Evolutionary conservation across 1,140 invertebrate genomes (phyloP).

Genomic region (Brachionus sp.): DNA sequence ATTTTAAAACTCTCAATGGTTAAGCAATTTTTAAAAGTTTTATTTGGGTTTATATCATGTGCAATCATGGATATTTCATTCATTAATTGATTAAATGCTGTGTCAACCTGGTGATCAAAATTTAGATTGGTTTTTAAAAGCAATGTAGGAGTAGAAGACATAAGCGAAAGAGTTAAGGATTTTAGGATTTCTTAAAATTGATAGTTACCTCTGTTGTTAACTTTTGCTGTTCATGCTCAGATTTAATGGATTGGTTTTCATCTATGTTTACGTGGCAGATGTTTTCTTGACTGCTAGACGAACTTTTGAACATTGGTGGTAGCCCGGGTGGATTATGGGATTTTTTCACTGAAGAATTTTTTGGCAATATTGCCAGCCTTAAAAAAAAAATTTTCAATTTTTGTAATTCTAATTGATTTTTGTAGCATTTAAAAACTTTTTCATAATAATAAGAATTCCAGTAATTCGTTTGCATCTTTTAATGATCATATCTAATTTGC

Average conservation of each 20-base stretch:
- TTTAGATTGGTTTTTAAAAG: background rate
- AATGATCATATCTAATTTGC: slow-evolving; percentile 80
- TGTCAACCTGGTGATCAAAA: slow-evolving; percentile 14
- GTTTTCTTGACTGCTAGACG: slow-evolving; percentile 19
- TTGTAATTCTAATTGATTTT: background rate
- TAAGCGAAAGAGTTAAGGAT: background rate
- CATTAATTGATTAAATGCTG: slow-evolving; percentile 37
- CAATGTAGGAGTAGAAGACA: background rate
- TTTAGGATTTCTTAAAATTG: background rate
- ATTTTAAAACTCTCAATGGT: slow-evolving; percentile 26
- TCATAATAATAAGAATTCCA: slow-evolving; percentile 87
- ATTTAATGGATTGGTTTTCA: slow-evolving; percentile 53
- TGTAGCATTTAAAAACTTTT: slow-evolving; percentile 69
- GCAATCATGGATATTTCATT: slow-evolving; percentile 39
- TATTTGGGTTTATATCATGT: slow-evolving; percentile 15
- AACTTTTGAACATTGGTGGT: slow-evolving; percentile 5
- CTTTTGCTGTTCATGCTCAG: slow-evolving; percentile 53
- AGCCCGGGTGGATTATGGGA: slow-evolving; percentile 46
- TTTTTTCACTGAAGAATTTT: slow-evolving; percentile 49
- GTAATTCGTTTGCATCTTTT: slow-evolving; percentile 91
- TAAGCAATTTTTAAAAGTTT: slow-evolving; percentile 20
- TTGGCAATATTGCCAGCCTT: background rate
- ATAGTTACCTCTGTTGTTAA: slow-evolving; percentile 52
- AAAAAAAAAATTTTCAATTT: background rate
- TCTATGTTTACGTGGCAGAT: slow-evolving; percentile 49